Evolutionary conservation across 2,113 vertebrate genomes (phyloP).

Genomic region (Phalacrocorax carbo): DNA sequence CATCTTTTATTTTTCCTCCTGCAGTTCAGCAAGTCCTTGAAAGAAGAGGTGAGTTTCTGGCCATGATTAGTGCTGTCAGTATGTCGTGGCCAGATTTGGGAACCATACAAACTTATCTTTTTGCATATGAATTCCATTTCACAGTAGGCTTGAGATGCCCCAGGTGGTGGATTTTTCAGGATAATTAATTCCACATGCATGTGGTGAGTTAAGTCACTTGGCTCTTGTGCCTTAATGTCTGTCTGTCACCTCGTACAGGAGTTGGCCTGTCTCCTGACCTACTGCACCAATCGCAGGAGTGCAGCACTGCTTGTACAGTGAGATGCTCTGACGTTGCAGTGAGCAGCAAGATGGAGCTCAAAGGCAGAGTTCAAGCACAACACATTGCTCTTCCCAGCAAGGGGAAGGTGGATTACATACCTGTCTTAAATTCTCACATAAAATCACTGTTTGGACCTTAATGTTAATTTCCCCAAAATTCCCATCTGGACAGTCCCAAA

Average conservation of each 20-base stretch:
- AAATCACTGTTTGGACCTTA: not conserved
- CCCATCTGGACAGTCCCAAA: not conserved
- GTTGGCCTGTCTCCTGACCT: not conserved
- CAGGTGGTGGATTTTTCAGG: not conserved
- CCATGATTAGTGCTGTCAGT: not conserved
- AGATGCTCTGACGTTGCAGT: not conserved
- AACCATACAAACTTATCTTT: not conserved
- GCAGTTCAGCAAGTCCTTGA: not conserved
- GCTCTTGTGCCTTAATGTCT: not conserved
- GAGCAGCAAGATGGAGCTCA: not conserved
- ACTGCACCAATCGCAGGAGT: rapidly evolving
- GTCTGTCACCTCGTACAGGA: rapidly evolving
- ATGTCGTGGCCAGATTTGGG: rapidly evolving
- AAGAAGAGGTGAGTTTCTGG: not conserved
- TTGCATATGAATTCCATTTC: not conserved
- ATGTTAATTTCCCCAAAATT: not conserved
- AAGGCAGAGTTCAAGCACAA: not conserved
- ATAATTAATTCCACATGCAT: not conserved
- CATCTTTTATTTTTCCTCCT: not conserved
- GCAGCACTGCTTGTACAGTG: not conserved
- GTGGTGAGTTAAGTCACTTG: not conserved
- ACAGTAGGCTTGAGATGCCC: not conserved
- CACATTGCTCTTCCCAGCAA: rapidly evolving
- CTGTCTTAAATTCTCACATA: not conserved
- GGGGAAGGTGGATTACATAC: not conserved